Conservation (phyloP, 2,113 vertebrate species). For the Scalopus aquaticus region DNA sequence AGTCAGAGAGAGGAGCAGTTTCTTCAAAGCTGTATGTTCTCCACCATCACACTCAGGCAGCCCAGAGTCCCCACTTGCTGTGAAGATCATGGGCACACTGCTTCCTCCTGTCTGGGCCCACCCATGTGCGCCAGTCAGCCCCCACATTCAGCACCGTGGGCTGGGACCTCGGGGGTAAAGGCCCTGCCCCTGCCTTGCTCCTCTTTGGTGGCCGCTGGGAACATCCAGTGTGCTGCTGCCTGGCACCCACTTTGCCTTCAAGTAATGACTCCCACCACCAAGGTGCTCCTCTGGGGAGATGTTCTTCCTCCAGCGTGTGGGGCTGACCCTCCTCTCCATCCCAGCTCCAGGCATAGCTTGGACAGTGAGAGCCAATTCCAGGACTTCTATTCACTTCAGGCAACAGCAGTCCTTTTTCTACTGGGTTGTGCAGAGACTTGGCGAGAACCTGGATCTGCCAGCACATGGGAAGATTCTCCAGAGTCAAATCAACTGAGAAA, state of each 20-base stretch:
- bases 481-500: not conserved
- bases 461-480: not conserved
- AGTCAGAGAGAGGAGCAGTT: not conserved
- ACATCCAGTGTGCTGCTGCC: too few species aligned
- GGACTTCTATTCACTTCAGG: not conserved
- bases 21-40: not conserved
- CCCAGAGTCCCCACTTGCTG: not conserved
- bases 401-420: not conserved
- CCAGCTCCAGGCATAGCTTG: not conserved
- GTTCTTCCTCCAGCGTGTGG: not conserved
- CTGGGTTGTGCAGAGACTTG: not conserved
- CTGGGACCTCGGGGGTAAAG: not conserved
- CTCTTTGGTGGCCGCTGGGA: not conserved
- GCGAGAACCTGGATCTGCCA: not conserved
- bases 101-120: not conserved
- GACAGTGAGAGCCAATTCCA: not conserved
- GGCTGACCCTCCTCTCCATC: not conserved
- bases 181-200: not conserved
- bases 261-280: not conserved
- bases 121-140: fast-evolving
- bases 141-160: too few species aligned
- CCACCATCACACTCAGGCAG: fast-evolving
- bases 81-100: not conserved
- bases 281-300: not conserved
- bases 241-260: not conserved